These are phyloP conservation scores for Lucinisca nassula DNA, from an alignment of 2,888 invertebrate species.

Conservation along the genomic window DNA sequence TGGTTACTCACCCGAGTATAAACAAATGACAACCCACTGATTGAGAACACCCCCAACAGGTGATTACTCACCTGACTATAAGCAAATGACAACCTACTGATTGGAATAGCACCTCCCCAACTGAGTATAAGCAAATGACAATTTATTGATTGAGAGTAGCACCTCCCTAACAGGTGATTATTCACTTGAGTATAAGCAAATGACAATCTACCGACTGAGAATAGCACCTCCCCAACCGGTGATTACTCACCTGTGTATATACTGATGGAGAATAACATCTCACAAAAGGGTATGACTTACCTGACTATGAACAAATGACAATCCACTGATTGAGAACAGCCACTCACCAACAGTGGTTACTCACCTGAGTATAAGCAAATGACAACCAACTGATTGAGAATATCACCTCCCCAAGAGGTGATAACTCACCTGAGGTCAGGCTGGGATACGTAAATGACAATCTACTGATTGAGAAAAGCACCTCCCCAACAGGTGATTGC, in stretches of 20 bases:
- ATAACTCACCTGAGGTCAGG: too few species aligned
- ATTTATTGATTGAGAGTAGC: constrained; percentile 98
- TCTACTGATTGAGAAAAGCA: too few species aligned
- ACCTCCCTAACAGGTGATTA: constrained; percentile 98
- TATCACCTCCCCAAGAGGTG: constrained; percentile 98
- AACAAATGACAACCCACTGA: too few species aligned
- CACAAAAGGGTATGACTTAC: constrained; percentile 97
- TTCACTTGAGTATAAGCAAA: too few species aligned
- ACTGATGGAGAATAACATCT: constrained; percentile 98
- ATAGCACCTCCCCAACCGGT: too few species aligned
- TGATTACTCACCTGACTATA: constrained; percentile 96
- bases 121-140: constrained; percentile 98
- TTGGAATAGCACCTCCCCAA: constrained; percentile 98
- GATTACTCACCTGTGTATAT: constrained; percentile 97
- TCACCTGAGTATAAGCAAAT: constrained; percentile 97
- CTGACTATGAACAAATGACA: constrained; percentile 98
- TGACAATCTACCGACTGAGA: too few species aligned
- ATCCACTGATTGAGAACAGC: constrained; percentile 98
- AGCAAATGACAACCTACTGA: constrained; percentile 98
- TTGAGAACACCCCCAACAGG: too few species aligned
- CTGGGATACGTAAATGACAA: too few species aligned
- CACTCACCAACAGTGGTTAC: constrained; percentile 98
- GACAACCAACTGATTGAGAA: constrained; percentile 98
- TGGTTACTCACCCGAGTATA: constrained; percentile 97
- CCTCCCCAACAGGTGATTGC: too few species aligned